Evolutionary conservation across 2,888 invertebrate species (phyloP), one percentile per base, ranked within the genome.

Genomic region (Epinotia bilunana): DNA sequence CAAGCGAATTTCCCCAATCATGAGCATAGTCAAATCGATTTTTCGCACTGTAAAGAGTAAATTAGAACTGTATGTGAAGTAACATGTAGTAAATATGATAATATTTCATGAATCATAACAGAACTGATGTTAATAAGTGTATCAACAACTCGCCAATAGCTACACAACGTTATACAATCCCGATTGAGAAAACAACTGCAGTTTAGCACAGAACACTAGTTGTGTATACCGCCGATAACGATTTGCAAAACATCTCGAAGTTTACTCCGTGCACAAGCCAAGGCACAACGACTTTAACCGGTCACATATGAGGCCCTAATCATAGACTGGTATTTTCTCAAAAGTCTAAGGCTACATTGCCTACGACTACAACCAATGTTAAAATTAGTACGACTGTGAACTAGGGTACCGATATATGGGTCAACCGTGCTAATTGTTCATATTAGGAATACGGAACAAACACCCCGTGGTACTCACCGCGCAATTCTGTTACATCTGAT

Each of bases 71-170:
- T 39, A 5, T 5, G 6, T 28, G 28, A 2, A 28, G 28, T 28
- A 28, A 3, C 33, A 33, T 7, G 9, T 39, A 9, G 53, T 23
- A 79, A 80, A 70, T 67, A 75, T 67, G n/a, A 80, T 72, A 67
- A 74, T 76, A 73, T 81, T 61, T 46, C 23, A 62, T 12, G 13
- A 13, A 53, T n/a, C 61, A 73, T 13, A 55, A 67, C 67, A 57
- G 3, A 65, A 65, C 65, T 65, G 65, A 65, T 53, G 53, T 28
- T 28, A 65, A 49, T 28, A 33, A 28, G 23, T 60, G 28, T 60
- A 23, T 57, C 57, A 20, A 20, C 57, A 57, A 57, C 57, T 20
- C 57, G 57, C 6, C 53, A 53, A 39, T 39, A 53, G n/a, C 53
- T 9, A 60, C 58, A 23, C 23, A 13, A 60, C 13, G 13, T 69